Conservation (phyloP, 2,113 vertebrate species). For the Podiceps cristatus region DNA sequence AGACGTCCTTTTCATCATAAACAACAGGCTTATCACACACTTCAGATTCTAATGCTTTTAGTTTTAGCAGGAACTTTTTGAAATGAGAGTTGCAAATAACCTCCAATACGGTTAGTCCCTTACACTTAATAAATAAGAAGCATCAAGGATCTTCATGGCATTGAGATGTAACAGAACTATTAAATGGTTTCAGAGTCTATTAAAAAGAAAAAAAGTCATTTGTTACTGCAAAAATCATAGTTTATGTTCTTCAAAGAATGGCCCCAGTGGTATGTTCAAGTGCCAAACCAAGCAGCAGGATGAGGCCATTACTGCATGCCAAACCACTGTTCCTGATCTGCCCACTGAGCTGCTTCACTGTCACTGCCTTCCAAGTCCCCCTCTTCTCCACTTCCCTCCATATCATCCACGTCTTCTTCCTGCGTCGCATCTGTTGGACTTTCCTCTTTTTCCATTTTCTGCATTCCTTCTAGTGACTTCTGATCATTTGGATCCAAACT, state of each 20-base stretch:
- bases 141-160: neutral
- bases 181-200: neutral
- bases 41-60: neutral
- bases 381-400: constrained; percentile 98
- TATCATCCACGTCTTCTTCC: constrained; percentile 97
- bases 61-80: neutral
- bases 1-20: neutral
- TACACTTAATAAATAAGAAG: constrained; percentile 42
- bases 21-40: neutral
- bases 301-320: constrained; percentile 89
- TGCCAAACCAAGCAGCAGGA: neutral
- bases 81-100: neutral
- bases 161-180: neutral
- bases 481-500: constrained; percentile 98
- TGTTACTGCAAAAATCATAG: neutral
- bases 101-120: neutral
- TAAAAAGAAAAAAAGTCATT: neutral
- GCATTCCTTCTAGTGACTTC: constrained; percentile 97
- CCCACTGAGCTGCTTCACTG: constrained; percentile 97
- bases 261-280: neutral
- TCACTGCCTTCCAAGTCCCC: constrained; percentile 97
- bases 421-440: constrained; percentile 95
- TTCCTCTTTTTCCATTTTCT: constrained; percentile 99
- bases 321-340: constrained; percentile 98
- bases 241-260: neutral